Percentiles rank a stretch among this genome's conserved stretches.
Evolutionary conservation across 1,140 invertebrate genomes (phyloP).

Genomic region (Adoxophyes honmai): DNA sequence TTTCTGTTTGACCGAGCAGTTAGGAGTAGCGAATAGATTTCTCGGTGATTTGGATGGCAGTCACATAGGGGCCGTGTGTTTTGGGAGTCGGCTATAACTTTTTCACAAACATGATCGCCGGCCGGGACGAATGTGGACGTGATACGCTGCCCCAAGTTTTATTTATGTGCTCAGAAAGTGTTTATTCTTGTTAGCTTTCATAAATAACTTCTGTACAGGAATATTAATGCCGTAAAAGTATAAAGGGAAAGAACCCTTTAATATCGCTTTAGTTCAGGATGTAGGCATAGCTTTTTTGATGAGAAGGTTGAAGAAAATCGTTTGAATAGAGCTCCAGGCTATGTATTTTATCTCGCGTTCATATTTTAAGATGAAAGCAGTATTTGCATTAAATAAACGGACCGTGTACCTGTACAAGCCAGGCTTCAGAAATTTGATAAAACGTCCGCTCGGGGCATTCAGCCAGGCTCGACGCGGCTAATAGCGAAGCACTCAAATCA

Average conservation of each 20-base stretch:
- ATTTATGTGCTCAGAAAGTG: background rate
- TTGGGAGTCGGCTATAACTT: background rate
- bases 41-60: background rate
- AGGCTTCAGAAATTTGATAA: background rate
- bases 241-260: too few species aligned
- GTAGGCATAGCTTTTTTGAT: too few species aligned
- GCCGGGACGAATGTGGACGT: background rate
- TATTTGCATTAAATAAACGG: background rate
- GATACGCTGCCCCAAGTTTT: background rate
- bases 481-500: conserved; percentile 10
- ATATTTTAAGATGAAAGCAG: background rate
- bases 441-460: background rate
- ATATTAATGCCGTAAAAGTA: too few species aligned
- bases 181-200: background rate
- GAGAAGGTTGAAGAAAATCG: too few species aligned
- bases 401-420: background rate
- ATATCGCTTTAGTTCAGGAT: too few species aligned
- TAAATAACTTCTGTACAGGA: too few species aligned
- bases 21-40: background rate
- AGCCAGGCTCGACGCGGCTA: background rate
- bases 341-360: background rate
- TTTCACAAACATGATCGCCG: conserved; percentile 10
- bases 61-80: background rate
- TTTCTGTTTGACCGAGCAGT: background rate
- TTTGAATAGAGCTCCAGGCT: too few species aligned